Evolutionary conservation across 2,113 vertebrate species (phyloP), one percentile per base, ranked within the genome.

Genomic region (Chloropsis hardwickii): DNA sequence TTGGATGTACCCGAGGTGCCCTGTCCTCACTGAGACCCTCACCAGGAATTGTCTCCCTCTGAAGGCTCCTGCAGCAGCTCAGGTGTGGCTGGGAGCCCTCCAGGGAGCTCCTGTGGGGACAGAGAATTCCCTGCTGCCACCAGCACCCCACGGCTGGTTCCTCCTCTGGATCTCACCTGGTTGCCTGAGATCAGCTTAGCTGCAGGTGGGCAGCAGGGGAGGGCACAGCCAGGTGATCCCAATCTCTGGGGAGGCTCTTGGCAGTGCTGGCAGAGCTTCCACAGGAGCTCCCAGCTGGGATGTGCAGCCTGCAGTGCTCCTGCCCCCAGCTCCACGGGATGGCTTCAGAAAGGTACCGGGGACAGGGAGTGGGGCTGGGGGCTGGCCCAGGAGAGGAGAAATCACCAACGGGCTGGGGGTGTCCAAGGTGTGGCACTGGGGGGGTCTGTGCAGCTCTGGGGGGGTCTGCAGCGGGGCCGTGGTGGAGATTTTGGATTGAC

Each of bases 251-350:
- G 33, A 29, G 66, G 62, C 61, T 66, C 54, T 9, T 9, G 51
- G 67, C 44, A 29, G 57, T 1, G 2, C 39, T 23, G 56, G 35
- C 25, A 22, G 66, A 62, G 37, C 37, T 37, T 37, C 37, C 37
- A 37, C 37, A 37, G 53, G 28, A 60, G 72, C 6, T 35, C 2
- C 56, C 4, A 2, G 29, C 5, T 13, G 70, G 45, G n/a, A 5
- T 11, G 37, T 11, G 12, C 8, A 12, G 2, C 4, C 5, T 27
- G 44, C 31, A 51, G 61, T 79, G 65, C 22, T 40, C 25, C 33
- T n/a, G 73, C 2, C 2, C 2, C 4, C 4, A 3, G 22, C 28
- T 57, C 22, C 20, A 0, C 0, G 28, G 21, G n/a, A 18, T 0
- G 20, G 3, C 40, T 37, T 5, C 0, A 3, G 24, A 19, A 29